Evolutionary conservation across 1,140 invertebrate genomes (phyloP).

Genomic region (Drosophila nebulosa): DNA sequence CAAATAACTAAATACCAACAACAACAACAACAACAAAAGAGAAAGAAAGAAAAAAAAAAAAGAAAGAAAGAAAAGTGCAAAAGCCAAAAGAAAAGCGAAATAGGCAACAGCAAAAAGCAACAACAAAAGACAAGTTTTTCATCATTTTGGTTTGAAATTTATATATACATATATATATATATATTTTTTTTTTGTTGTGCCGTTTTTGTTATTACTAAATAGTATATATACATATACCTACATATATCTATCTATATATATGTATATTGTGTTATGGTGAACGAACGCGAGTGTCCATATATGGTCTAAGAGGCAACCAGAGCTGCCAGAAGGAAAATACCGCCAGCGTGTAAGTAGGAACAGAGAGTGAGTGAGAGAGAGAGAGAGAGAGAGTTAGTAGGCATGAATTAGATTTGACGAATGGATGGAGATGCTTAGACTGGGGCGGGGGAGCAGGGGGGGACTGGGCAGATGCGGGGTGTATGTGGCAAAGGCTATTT

Average conservation of each 20-base stretch:
- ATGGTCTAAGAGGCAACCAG: slow-evolving; percentile 51
- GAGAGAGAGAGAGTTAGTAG: too few relatives aligned
- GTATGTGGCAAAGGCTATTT: slow-evolving; percentile 42
- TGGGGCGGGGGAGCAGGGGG: not conserved
- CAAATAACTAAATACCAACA: slow-evolving; percentile 10
- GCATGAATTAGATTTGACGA: not conserved
- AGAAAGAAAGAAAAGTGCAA: slow-evolving; percentile 18
- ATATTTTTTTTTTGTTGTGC: slow-evolving; percentile 54
- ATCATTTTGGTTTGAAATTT: slow-evolving; percentile 13
- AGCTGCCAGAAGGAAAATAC: slow-evolving; percentile 10
- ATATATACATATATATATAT: slow-evolving; percentile 27
- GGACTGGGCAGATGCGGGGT: not conserved
- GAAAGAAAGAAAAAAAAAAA: slow-evolving; percentile 12
- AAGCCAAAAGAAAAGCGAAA: slow-evolving; percentile 6
- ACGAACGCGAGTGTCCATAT: slow-evolving; percentile 66
- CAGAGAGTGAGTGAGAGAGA: too few relatives aligned
- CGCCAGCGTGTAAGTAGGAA: slow-evolving; percentile 4
- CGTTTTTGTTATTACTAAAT: slow-evolving; percentile 31
- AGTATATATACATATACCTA: not conserved
- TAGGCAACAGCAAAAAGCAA: slow-evolving; percentile 4
- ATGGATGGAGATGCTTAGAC: too few relatives aligned
- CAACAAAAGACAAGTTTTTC: slow-evolving; percentile 56
- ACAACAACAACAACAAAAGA: slow-evolving; percentile 10
- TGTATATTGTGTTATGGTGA: slow-evolving; percentile 48
- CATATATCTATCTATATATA: too few relatives aligned